Conservation (phyloP, 2,888 invertebrate genomes). For the Tupiocoris notatus region DNA sequence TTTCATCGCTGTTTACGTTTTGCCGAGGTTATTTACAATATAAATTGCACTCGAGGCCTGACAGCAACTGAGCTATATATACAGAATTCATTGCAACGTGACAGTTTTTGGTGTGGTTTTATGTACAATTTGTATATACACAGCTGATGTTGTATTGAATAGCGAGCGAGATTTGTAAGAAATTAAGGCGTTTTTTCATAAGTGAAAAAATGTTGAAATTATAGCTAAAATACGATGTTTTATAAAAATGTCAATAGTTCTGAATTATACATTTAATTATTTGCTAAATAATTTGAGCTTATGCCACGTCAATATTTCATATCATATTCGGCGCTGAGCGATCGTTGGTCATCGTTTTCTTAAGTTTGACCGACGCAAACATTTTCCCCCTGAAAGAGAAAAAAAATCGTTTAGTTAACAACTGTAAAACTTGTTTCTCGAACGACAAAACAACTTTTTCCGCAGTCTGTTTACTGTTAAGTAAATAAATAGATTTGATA, state of each 20-base stretch:
- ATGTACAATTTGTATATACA: not conserved
- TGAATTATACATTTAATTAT: no score
- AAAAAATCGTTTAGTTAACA: conserved; percentile 12
- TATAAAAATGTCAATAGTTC: no score
- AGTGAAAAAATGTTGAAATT: no score
- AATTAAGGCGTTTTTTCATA: no score
- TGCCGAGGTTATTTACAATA: not conserved
- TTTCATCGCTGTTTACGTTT: not conserved
- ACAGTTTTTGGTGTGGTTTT: not conserved
- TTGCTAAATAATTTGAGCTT: no score
- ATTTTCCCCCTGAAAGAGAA: conserved; percentile 70
- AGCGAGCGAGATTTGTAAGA: no score
- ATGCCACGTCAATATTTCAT: conserved; percentile 39
- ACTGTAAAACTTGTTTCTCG: not conserved
- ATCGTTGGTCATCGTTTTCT: conserved; percentile 83
- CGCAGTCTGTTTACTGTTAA: not conserved
- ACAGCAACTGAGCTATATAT: no score
- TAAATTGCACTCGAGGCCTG: conserved; percentile 30
- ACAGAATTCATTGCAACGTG: not conserved
- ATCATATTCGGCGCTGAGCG: conserved; percentile 74
- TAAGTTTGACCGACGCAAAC: conserved; percentile 84
- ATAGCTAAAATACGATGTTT: no score
- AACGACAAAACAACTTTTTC: conserved; percentile 1
- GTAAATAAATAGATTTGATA: no score
- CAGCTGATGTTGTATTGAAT: no score